Evolutionary conservation across 2,113 vertebrate species (phyloP), one percentile per base, ranked within the genome.

Genomic region (Pterocles burchelli): DNA sequence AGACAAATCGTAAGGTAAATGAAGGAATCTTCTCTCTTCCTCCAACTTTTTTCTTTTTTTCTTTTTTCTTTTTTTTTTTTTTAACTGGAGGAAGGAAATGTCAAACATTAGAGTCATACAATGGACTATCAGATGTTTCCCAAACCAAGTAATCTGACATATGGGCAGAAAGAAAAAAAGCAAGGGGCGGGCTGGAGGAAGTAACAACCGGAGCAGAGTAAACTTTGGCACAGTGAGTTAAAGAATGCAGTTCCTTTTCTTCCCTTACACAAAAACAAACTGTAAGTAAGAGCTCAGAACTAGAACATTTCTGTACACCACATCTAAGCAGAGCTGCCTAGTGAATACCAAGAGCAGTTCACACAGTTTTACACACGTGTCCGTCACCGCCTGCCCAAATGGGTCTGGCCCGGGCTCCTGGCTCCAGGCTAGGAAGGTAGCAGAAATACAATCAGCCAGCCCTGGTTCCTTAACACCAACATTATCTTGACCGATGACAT

Each of bases 101-200:
- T 95, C 73, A 90, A 88, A 85, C 89, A 91, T 62, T 75, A 57
- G 90, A 95, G 66, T 68, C 85, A 87, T 61, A 89, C 79, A 89
- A 96, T 79, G 87, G 81, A 81, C 81, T 86, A 92, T 91, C 92
- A 95, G 85, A 93, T 78, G 75, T 71, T 95, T 95, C 94, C 89
- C 91, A 92, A 95, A 94, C 45, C 62, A 86, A 95, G 71, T 76
- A 81, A 88, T 85, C 59, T 76, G 70, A 84, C 68, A 95, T 58
- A 93, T 26, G 34, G 84, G n/a, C 29, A 90, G 65, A 2, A 48
- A 85, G 66, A 41, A 34, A 15, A 55, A 17, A 26, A 0, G 26
- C 19, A 17, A 11, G 59, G 49, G 62, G 34, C 0, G 14, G 52
- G 43, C 43, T 66, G 55, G 51, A 73, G 87, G 88, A 93, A 89